Evolutionary conservation across 2,797 vertebrate genomes (phyloP), one percentile per base, ranked within the genome.

Genomic region (Urosaurus nigricauda): DNA sequence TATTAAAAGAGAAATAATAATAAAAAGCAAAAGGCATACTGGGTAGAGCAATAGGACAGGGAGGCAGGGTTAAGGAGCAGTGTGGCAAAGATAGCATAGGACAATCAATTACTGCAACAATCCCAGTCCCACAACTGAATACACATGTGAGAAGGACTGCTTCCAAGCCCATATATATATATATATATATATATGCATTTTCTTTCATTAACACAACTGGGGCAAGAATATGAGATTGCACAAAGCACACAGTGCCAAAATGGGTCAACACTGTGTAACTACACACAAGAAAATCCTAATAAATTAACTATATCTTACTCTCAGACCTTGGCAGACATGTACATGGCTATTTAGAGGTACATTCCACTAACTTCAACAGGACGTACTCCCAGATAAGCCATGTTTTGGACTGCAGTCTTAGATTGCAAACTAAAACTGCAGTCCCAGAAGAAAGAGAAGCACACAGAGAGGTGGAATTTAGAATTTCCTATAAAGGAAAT

Each of bases 401-500:
- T 40, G 24, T 37, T 65, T 32, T 65, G 51, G 37, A 58, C 19
- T n/a, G 29, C 68, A 60, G 35, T 70, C 5, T 82, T 56, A 81
- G 75, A 29, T 29, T 47, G 40, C 40, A 77, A 1, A 7, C 24
- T 47, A 29, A 77, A 47, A 51, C 17, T n/a, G 17, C 14, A 51
- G 71, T 88, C 51, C 75, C 83, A 51, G 56, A 85, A 73, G 82
- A 40, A 26, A 79, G 40, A 60, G 73, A 79, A 24, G 37, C 35
- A 24, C 16, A 51, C 14, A 80, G 21, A 89, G 68, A 58, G 60
- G n/a, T 60, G 77, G 32, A 63, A 74, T 87, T 81, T 40, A 35
- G 24, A 87, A 79, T 79, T 79, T 79, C 9, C 43, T 84, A 70
- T 60, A 53, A 88, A 81, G 70, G 40, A 85, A 85, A 81, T 65